Percentiles rank a stretch among this genome's conserved stretches.
These are phyloP conservation scores for Oxyscelio sp. DNA, from an alignment of 2,888 invertebrate species.

Conservation along the genomic window DNA sequence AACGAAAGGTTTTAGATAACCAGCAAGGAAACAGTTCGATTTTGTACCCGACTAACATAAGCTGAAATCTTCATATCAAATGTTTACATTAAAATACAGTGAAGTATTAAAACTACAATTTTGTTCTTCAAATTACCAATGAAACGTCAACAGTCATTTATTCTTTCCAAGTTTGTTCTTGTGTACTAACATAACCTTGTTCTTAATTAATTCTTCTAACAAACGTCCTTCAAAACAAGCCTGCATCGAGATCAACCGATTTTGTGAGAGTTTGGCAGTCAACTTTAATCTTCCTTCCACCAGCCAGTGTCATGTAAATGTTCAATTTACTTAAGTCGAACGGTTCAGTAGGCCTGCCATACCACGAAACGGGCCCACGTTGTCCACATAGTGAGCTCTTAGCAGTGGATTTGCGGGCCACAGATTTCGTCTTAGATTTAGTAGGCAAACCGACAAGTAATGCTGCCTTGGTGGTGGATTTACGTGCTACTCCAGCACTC, in stretches of 20 bases:
- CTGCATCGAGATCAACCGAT: conserved; percentile 89
- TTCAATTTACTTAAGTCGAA: conserved; percentile 88
- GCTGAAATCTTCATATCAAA: no score
- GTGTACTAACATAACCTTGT: no score
- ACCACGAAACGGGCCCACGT: conserved; percentile 88
- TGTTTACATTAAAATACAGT: no score
- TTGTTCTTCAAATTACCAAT: no score
- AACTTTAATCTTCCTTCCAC: conserved; percentile 89
- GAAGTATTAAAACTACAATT: no score
- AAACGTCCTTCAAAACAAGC: no score
- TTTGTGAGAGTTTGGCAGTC: conserved; percentile 89
- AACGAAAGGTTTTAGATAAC: no score
- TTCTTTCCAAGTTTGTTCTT: no score
- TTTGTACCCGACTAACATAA: no score
- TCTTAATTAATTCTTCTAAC: no score
- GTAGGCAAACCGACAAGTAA: conserved; percentile 51
- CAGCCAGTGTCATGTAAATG: conserved; percentile 89
- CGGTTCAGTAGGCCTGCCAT: conserved; percentile 88
- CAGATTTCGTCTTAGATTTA: conserved; percentile 78
- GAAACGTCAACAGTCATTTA: no score
- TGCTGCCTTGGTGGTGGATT: conserved; percentile 88
- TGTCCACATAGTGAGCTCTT: conserved; percentile 77
- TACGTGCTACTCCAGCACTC: conserved; percentile 86
- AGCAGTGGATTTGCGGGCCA: conserved; percentile 90
- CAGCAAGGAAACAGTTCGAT: no score